phyloP scores from a whole-genome alignment of 2,797 vertebrate species.

The Peromyscus nudipes region DNA sequence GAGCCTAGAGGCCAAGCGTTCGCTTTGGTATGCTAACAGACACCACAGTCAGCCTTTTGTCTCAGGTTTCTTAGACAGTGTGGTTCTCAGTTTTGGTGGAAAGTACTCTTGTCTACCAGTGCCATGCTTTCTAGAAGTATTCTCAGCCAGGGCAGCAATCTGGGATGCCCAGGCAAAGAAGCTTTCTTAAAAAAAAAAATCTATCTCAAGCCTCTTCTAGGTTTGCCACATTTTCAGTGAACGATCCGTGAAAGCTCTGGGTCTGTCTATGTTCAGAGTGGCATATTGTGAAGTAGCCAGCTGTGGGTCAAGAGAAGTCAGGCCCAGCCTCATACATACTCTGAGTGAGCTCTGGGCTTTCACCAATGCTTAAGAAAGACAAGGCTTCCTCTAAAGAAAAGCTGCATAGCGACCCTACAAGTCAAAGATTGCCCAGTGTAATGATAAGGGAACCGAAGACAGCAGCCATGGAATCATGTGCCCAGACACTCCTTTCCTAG shows the following conservation, averaged over 20 bases:
- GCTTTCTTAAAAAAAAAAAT: not conserved
- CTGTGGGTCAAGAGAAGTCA: not conserved
- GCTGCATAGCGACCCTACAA: not conserved
- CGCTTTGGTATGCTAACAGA: not conserved
- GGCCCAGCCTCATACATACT: not conserved
- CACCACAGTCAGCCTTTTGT: not conserved
- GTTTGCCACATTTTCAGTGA: not conserved
- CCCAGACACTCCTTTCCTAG: not conserved
- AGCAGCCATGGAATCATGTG: not conserved
- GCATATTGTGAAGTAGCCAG: not conserved
- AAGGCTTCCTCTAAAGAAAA: conserved; percentile 4
- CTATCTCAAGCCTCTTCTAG: not conserved
- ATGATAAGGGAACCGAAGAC: not conserved
- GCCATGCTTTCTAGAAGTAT: not conserved
- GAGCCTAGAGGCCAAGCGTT: not conserved
- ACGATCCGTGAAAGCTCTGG: not conserved
- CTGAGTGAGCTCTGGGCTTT: not conserved
- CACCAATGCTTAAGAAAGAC: not conserved
- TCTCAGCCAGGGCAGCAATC: not conserved
- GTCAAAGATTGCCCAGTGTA: not conserved
- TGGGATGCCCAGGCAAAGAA: not conserved
- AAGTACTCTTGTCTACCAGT: not conserved
- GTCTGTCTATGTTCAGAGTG: not conserved
- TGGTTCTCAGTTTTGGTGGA: not conserved
- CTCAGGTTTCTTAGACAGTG: not conserved